Base-by-base conservation (phyloP, 2,888 invertebrate genomes). In the Heteropelma amictum region DNA sequence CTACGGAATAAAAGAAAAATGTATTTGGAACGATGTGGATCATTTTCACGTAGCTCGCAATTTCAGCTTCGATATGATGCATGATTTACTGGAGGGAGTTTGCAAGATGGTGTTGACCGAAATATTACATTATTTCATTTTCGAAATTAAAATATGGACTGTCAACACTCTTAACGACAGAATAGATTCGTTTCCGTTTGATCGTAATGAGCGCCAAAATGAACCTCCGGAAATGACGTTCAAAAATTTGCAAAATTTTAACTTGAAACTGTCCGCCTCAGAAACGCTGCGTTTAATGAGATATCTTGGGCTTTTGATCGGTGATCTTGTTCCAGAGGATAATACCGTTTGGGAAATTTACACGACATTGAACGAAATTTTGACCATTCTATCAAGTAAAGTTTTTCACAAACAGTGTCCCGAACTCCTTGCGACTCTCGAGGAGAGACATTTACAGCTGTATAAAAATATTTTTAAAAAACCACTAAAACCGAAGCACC, bases 401-500 rank as follows among this genome's bases (percentile, higher is more conserved):
- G 28, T 49, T 49, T 49, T 49, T 49, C 49, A 49, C 28, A 49
- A 49, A 7, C 49, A 26, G 49, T 49, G 49, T 28, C 49, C 49
- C 28, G 49, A 49, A 49, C 49, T 49, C 14, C 21, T 49, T 21
- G 49, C 26, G 28, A 49, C 12, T 28, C 49, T 49, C 10, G 14
- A 28, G 8, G 49, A 49, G 12, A 28, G 12, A 14, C 49, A 49
- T 6, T 47, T 47, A 47, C 47, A 47, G 23, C 47, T 47, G 2
- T 47, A 47, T 47, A 23, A 47, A 47, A 23, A 23, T 1, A 12
- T 23, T 47, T 47, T 47, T n/a, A 23, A 47, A 23, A 47, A 47
- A 47, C 5, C 47, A 47, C n/a, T 17, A 7, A 17, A 58, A 28
- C 72, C 65, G 19, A 65, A 72, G 53, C 51, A 64, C n/a, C 72